Evolutionary conservation across 2,888 invertebrate genomes (phyloP).

Genomic region (Stenodera caucasica): DNA sequence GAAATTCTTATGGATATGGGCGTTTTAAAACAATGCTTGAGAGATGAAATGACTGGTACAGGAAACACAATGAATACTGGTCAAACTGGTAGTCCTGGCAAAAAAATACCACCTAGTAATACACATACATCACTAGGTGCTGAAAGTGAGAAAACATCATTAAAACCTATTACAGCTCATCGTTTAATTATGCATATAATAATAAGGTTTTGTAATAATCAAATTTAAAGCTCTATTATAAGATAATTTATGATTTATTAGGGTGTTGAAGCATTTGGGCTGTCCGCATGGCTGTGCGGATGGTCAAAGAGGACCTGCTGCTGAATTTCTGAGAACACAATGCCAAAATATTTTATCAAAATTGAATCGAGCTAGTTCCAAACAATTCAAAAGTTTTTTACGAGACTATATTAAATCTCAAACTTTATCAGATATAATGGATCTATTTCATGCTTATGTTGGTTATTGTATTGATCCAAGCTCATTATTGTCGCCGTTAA

Average conservation of each 20-base stretch:
- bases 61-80: slow-evolving; percentile 32
- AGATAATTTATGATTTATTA: slow-evolving; percentile 45
- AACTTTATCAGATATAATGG: slow-evolving; percentile 81
- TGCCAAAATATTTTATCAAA: slow-evolving; percentile 77
- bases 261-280: slow-evolving; percentile 85
- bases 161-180: slow-evolving; percentile 64
- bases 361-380: slow-evolving; percentile 69
- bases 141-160: slow-evolving; percentile 57
- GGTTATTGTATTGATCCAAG: slow-evolving; percentile 95
- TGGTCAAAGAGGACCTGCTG: slow-evolving; percentile 83
- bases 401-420: slow-evolving; percentile 76
- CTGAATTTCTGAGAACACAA: slow-evolving; percentile 87
- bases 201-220: slow-evolving; percentile 55
- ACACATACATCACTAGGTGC: slow-evolving; percentile 45
- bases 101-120: slow-evolving; percentile 37
- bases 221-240: not conserved
- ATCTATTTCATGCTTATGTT: slow-evolving; percentile 92
- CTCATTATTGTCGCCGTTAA: slow-evolving; percentile 81
- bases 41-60: slow-evolving; percentile 56
- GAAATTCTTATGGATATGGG: slow-evolving; percentile 91
- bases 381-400: slow-evolving; percentile 67
- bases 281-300: slow-evolving; percentile 93
- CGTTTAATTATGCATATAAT: slow-evolving; percentile 74
- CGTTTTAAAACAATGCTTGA: slow-evolving; percentile 65
- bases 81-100: slow-evolving; percentile 41